Percentiles rank a stretch among this genome's conserved stretches.
phyloP scores from a whole-genome alignment of 1,140 invertebrate genomes.

The Mamestra configurata region DNA sequence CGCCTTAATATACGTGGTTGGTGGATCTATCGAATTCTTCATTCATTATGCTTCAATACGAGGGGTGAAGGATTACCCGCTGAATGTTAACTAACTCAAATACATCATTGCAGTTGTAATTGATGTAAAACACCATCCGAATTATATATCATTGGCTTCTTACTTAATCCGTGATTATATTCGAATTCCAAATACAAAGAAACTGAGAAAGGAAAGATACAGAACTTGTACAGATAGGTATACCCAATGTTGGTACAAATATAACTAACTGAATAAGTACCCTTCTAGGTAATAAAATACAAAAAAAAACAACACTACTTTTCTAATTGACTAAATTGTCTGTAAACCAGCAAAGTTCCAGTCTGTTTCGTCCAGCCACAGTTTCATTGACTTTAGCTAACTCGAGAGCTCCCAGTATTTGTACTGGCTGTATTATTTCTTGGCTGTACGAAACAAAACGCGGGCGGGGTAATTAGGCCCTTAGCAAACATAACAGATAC shows the following conservation, averaged over 20 bases:
- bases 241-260: too few relatives aligned
- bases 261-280: too few relatives aligned
- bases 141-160: background rate
- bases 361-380: background rate
- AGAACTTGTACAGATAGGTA: too few relatives aligned
- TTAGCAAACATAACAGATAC: conserved; percentile 63
- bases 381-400: conserved; percentile 57
- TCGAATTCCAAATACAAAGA: too few relatives aligned
- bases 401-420: conserved; percentile 59
- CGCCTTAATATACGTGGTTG: background rate
- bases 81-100: conserved; percentile 15
- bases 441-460: conserved; percentile 59
- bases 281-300: background rate
- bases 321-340: background rate
- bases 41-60: background rate
- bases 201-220: too few relatives aligned
- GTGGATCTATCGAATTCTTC: conserved; percentile 16
- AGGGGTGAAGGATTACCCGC: background rate
- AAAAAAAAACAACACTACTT: background rate
- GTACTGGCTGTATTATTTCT: conserved; percentile 61
- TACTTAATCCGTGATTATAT: too few relatives aligned
- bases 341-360: conserved; percentile 6
- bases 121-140: background rate
- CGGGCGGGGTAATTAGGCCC: conserved; percentile 64
- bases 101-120: conserved; percentile 9